A percentile compares a stretch with the other conserved stretches of the same genome.
Evolutionary conservation across 2,888 invertebrate species (phyloP).

Genomic region (Polyommatus iphigenia): DNA sequence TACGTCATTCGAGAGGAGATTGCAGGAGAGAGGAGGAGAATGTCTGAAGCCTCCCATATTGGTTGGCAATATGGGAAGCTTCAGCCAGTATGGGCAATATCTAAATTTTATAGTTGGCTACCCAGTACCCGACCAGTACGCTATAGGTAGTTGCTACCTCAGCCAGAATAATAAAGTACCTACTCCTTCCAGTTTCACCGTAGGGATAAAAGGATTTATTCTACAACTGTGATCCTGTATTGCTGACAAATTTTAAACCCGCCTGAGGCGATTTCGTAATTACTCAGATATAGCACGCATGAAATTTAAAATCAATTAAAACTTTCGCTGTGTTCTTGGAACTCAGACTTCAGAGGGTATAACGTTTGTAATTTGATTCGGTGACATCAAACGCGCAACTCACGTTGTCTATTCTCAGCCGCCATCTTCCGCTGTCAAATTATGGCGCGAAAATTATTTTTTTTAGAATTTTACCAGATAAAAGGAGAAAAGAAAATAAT

Average conservation of each 20-base stretch:
- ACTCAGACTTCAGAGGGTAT: conserved; percentile 44
- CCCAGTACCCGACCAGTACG: no score
- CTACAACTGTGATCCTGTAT: not conserved
- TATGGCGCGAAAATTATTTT: conserved; percentile 49
- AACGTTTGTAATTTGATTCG: conserved; percentile 70
- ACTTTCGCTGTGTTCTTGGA: conserved; percentile 29
- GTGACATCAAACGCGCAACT: conserved; percentile 60
- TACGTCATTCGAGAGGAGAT: no score
- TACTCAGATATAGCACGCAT: conserved; percentile 22
- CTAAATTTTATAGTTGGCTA: no score
- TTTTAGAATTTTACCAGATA: conserved; percentile 8
- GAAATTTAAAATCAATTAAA: conserved; percentile 36
- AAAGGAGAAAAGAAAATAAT: not conserved
- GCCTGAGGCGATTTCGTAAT: conserved; percentile 20
- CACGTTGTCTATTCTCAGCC: conserved; percentile 50
- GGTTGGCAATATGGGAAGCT: no score
- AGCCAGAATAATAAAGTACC: not conserved
- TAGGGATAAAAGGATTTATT: not conserved
- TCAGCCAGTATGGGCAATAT: no score
- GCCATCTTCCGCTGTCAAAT: conserved; percentile 54
- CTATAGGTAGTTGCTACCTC: not conserved
- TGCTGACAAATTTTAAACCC: not conserved
- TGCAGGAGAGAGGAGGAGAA: no score
- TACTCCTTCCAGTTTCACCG: no score
- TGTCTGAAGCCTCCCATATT: no score